A percentile compares a stretch with the other conserved stretches of the same genome.
These are phyloP conservation scores for Antigone vipio DNA, from an alignment of 2,113 vertebrate genomes.

Conservation along the genomic window DNA sequence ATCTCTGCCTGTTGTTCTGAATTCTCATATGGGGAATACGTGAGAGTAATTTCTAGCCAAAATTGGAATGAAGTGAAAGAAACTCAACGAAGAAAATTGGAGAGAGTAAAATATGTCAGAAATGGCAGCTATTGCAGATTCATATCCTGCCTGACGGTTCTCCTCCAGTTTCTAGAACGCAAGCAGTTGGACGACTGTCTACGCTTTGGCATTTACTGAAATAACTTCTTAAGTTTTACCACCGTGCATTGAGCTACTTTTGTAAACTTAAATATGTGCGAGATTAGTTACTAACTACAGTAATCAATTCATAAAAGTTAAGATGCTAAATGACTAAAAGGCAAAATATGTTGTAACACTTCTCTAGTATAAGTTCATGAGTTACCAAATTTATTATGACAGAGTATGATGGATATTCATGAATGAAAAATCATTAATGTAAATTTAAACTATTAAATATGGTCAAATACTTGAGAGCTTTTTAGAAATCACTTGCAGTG, in stretches of 20 bases:
- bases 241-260: not conserved
- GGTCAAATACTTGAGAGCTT: not conserved
- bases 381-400: not conserved
- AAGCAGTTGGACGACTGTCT: not conserved
- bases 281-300: not conserved
- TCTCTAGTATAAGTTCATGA: not conserved
- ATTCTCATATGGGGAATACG: not conserved
- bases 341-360: not conserved
- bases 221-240: not conserved
- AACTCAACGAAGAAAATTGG: not conserved
- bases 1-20: not conserved
- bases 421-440: not conserved
- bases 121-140: not conserved
- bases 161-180: not conserved
- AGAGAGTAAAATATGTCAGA: not conserved
- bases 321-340: not conserved
- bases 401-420: accelerated
- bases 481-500: not conserved
- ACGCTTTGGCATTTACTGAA: not conserved
- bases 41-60: not conserved
- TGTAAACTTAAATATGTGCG: not conserved
- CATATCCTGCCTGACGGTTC: not conserved
- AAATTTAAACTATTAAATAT: not conserved
- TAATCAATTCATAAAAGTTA: not conserved
- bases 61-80: not conserved